These are phyloP conservation scores for Ceriagrion tenellum DNA, from an alignment of 2,888 invertebrate genomes.

Conservation along the genomic window DNA sequence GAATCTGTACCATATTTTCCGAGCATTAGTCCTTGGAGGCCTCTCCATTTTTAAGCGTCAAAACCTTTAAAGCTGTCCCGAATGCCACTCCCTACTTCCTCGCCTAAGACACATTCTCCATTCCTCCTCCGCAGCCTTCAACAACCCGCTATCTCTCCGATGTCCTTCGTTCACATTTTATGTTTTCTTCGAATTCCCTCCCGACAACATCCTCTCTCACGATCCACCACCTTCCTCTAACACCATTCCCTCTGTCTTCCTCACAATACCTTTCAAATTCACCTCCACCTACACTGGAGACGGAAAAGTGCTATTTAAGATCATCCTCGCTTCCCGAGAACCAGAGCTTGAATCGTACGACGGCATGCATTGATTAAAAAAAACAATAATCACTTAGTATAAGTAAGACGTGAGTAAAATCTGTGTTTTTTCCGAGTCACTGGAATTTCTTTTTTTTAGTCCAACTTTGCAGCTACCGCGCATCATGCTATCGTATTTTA, in stretches of 20 bases:
- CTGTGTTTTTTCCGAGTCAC: too few relatives aligned
- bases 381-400: too few relatives aligned
- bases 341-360: too few relatives aligned
- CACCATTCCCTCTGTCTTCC: not conserved
- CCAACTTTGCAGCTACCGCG: too few relatives aligned
- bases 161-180: not conserved
- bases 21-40: not conserved
- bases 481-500: too few relatives aligned
- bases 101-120: not conserved
- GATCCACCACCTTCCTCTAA: not conserved
- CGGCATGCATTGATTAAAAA: too few relatives aligned
- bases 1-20: too few relatives aligned
- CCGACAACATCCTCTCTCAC: not conserved
- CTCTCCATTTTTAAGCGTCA: not conserved
- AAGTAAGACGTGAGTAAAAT: too few relatives aligned
- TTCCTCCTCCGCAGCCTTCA: not conserved
- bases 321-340: too few relatives aligned
- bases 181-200: not conserved
- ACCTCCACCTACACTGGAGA: too few relatives aligned
- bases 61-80: not conserved
- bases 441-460: too few relatives aligned
- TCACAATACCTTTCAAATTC: not conserved
- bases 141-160: not conserved
- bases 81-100: not conserved
- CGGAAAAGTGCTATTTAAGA: too few relatives aligned